A percentile compares a stretch with the other conserved stretches of the same genome.
Evolutionary conservation across 2,113 vertebrate species (phyloP).

Genomic region (Hyperopisus bebe): DNA sequence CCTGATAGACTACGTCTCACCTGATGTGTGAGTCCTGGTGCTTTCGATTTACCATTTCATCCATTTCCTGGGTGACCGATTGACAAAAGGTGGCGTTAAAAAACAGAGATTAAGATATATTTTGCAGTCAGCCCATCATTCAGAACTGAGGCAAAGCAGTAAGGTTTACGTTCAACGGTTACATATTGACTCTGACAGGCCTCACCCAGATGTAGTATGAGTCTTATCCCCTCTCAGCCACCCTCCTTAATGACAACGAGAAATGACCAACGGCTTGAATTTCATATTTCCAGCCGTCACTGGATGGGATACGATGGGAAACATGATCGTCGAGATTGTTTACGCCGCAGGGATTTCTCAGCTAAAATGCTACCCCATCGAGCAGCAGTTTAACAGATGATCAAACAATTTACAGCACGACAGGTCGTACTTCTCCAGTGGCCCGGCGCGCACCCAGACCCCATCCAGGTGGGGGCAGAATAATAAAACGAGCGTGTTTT

Average conservation of each 20-base stretch:
- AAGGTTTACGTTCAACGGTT: neutral
- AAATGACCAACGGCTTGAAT: neutral
- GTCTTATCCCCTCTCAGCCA: neutral
- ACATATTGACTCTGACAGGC: neutral
- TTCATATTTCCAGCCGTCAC: slow-evolving; percentile 9
- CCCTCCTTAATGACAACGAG: neutral
- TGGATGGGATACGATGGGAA: neutral
- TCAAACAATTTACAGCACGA: neutral
- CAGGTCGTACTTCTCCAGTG: neutral
- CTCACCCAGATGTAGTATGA: neutral
- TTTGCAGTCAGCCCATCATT: neutral
- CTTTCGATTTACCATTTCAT: neutral
- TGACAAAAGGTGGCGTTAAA: neutral
- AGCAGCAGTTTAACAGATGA: neutral
- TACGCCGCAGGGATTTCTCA: neutral
- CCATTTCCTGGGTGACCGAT: neutral
- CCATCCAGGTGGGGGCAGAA: neutral
- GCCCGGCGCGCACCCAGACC: neutral
- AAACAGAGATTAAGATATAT: neutral
- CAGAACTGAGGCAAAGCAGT: neutral
- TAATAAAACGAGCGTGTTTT: neutral
- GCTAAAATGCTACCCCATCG: neutral
- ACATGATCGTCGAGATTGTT: neutral
- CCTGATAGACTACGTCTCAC: neutral
- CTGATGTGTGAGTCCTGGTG: neutral